Conservation (phyloP, 2,113 vertebrate genomes). For the Rhea pennata region DNA sequence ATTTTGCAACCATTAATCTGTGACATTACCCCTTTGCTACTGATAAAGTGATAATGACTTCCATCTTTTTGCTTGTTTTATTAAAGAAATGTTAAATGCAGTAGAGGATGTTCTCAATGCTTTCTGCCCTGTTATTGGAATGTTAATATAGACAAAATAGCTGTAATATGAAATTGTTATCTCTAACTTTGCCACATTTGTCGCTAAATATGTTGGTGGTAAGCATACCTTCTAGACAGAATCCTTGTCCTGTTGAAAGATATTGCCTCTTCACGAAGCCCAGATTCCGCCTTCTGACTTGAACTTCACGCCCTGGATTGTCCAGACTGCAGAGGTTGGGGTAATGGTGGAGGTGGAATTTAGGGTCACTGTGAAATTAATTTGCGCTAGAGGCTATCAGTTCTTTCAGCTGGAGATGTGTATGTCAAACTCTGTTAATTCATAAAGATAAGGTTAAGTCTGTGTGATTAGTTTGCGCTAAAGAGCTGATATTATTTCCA, state of each 20-base stretch:
- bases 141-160: neutral
- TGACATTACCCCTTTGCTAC: neutral
- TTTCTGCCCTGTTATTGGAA: neutral
- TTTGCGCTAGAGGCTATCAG: neutral
- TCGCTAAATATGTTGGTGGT: neutral
- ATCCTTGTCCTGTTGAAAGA: neutral
- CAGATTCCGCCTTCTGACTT: neutral
- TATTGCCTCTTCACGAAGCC: neutral
- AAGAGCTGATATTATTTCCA: neutral
- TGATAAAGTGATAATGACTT: neutral
- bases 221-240: neutral
- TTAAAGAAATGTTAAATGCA: neutral
- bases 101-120: neutral
- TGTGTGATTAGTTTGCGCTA: neutral
- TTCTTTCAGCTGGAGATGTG: neutral
- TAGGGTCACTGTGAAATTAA: neutral
- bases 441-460: neutral
- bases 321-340: neutral
- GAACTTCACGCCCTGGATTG: neutral
- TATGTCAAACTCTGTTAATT: conserved; percentile 7
- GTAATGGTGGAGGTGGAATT: neutral
- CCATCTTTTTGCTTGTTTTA: neutral
- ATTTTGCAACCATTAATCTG: neutral
- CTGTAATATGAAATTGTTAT: neutral
- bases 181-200: neutral